These are phyloP conservation scores for Elephas maximus DNA, from an alignment of 2,113 vertebrate species.

Conservation along the genomic window DNA sequence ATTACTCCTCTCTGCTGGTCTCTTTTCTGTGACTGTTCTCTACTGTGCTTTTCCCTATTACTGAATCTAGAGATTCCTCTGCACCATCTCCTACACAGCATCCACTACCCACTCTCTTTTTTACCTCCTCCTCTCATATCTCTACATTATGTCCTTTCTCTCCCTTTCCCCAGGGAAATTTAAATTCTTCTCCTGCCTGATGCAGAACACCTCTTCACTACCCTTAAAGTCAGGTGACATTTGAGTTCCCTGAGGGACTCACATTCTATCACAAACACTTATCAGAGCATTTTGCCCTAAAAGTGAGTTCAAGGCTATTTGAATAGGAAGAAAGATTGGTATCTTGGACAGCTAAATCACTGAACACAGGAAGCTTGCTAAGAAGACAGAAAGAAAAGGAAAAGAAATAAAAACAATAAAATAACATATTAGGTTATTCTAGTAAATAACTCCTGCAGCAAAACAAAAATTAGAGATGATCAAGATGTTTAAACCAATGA, in stretches of 20 bases:
- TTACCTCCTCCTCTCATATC: too few species aligned
- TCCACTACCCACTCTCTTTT: too few species aligned
- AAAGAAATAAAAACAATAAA: constrained; percentile 2
- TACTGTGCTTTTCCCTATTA: background rate
- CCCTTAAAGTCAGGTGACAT: background rate
- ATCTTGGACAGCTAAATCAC: background rate
- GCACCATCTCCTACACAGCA: background rate
- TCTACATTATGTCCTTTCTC: background rate
- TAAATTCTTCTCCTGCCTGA: background rate
- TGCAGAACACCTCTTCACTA: background rate
- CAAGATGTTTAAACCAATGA: background rate
- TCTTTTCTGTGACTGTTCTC: background rate
- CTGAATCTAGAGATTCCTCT: background rate
- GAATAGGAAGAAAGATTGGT: background rate
- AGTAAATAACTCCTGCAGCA: background rate
- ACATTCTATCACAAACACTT: background rate
- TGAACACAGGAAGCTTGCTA: constrained; percentile 1
- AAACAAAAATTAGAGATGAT: background rate
- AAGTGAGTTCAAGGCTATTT: background rate
- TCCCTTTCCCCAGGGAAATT: background rate
- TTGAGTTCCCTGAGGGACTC: background rate
- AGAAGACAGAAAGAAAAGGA: background rate
- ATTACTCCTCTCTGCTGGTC: background rate
- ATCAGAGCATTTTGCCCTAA: background rate
- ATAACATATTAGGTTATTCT: background rate